Base-by-base conservation (phyloP, 1,140 invertebrate genomes). In the Cyphomyrmex costatus region DNA sequence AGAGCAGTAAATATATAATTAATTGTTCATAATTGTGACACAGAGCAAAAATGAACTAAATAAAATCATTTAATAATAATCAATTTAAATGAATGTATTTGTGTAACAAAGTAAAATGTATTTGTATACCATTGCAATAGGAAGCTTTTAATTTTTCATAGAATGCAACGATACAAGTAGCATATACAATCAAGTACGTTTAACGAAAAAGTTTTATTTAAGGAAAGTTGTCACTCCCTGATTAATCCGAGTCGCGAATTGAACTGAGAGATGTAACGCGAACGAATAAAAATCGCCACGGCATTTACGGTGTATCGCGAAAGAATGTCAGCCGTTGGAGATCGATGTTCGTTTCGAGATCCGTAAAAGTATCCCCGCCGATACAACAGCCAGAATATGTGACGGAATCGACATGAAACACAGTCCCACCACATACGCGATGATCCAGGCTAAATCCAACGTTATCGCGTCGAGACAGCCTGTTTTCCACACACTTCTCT, bases 381-480 rank as follows among this genome's bases (percentile, higher is more conserved):
- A 88, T 76, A 92, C 63, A 77, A 92, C 87, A 83, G 86, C 83
- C 74, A 90, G 70, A 73, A 89, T 73, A 86, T 92, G 56, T 33
- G 70, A 82, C 58, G 83, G 86, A 85, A 92, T 91, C 87, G 88
- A 87, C 82, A 89, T 76, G 77, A 89, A 89, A 83, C 86, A 90
- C 60, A 90, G 84, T 87, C 88, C 87, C 27, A 88, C 85, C 36
- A 88, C 53, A 46, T 88, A 87, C 73, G 88, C 79, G 5, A 78
- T 89, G 77, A 92, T 91, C 87, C 88, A 89, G 84, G 89, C 86
- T 79, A 87, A 86, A 89, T 90, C 85, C 85, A 86, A 85, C 73
- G 85, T 86, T 91, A 91, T 90, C 83, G 88, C 91, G 10, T 91
- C 89, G 61, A 85, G 71, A 58, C 90, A 91, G 83, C 77, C 84